Percentiles rank a stretch among this genome's conserved stretches.
phyloP scores from a whole-genome alignment of 2,888 invertebrate species.

The Melieria crassipennis region DNA sequence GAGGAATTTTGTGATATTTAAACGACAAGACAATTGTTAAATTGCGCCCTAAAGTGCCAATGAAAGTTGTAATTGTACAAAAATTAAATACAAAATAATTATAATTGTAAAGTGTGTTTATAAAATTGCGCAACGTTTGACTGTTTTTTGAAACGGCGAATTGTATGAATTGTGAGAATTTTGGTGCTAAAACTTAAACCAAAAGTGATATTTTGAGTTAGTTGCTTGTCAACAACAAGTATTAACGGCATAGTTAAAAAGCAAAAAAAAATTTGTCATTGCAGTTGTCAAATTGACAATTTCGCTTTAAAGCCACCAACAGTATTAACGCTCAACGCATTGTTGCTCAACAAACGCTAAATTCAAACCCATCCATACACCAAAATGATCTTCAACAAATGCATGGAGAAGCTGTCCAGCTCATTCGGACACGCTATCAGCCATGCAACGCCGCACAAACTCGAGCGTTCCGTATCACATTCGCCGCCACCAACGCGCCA shows the following conservation, averaged over 20 bases:
- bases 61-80: too few species aligned
- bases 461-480: slow-evolving; percentile 28
- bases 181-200: too few species aligned
- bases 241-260: neutral
- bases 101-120: too few species aligned
- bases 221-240: too few species aligned
- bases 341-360: neutral
- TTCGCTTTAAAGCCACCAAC: neutral
- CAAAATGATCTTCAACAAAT: slow-evolving; percentile 64
- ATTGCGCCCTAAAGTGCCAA: too few species aligned
- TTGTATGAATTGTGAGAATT: too few species aligned
- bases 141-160: too few species aligned
- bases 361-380: neutral
- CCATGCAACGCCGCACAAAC: slow-evolving; percentile 30
- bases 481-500: slow-evolving; percentile 8
- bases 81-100: too few species aligned
- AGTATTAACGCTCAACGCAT: slow-evolving; percentile 11
- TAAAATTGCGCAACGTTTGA: too few species aligned
- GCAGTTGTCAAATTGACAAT: neutral
- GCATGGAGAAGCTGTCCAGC: slow-evolving; percentile 62
- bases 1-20: too few species aligned
- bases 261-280: neutral
- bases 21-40: too few species aligned
- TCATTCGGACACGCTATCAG: slow-evolving; percentile 19
- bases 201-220: too few species aligned